These are phyloP conservation scores for Eubasilissa regina DNA, from an alignment of 1,140 invertebrate species.

Conservation along the genomic window DNA sequence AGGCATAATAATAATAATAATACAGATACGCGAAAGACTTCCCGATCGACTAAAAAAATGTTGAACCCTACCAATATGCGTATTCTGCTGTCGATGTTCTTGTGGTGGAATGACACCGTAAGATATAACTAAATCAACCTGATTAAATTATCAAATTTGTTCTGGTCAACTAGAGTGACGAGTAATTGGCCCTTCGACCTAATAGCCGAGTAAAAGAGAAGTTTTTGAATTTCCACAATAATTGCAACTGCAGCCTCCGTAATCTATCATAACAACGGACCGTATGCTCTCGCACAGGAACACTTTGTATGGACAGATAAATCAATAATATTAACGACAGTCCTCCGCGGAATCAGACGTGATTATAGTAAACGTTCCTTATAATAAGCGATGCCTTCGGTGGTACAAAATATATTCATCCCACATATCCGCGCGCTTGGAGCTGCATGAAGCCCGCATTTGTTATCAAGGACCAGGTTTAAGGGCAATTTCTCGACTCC, in stretches of 20 bases:
- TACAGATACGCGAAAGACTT: too few species aligned
- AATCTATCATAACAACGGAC: background rate
- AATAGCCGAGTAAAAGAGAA: too few species aligned
- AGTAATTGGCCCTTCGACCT: too few species aligned
- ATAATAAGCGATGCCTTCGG: slow-evolving; percentile 7
- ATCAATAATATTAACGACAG: slow-evolving; percentile 35
- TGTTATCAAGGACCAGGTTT: slow-evolving; percentile 22
- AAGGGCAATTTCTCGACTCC: background rate
- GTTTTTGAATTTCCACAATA: slow-evolving; percentile 1
- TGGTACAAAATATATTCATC: slow-evolving; percentile 17
- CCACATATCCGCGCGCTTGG: background rate
- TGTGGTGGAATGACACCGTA: too few species aligned
- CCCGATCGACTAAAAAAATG: too few species aligned
- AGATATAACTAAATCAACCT: too few species aligned
- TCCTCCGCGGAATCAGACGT: slow-evolving; percentile 6
- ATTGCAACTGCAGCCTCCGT: background rate
- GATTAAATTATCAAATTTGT: too few species aligned
- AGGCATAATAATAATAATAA: too few species aligned
- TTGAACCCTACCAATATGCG: too few species aligned
- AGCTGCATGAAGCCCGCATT: slow-evolving; percentile 14
- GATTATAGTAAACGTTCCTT: slow-evolving; percentile 36
- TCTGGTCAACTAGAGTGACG: too few species aligned
- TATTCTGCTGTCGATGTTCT: too few species aligned
- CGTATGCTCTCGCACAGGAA: background rate
- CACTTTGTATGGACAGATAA: slow-evolving; percentile 27